Percentiles rank a stretch among this genome's conserved stretches.
Conservation (phyloP, 2,113 vertebrate genomes). For the Tonatia bakeri region DNA sequence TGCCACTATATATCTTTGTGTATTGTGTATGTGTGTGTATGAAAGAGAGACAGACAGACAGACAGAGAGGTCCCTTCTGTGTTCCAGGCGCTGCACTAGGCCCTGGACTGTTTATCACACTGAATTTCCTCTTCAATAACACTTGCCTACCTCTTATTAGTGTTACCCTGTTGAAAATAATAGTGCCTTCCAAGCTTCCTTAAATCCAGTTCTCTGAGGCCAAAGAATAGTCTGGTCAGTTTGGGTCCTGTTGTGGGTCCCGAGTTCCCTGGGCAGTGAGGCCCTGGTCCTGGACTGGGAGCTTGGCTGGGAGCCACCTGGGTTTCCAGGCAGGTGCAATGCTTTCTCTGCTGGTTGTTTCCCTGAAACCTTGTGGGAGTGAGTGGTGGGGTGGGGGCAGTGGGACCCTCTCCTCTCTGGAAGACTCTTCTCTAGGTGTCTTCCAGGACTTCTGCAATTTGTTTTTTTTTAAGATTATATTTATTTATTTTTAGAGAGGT, state of each 20-base stretch:
- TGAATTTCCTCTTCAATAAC: background rate
- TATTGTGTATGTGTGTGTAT: background rate
- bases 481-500: no score
- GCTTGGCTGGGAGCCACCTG: background rate
- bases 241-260: background rate
- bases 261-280: background rate
- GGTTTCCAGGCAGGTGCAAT: background rate
- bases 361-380: background rate
- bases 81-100: background rate
- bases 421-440: background rate
- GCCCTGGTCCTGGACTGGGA: rapidly evolving
- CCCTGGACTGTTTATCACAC: background rate
- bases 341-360: background rate
- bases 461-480: no score
- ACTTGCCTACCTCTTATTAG: background rate
- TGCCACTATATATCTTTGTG: background rate
- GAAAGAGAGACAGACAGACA: background rate
- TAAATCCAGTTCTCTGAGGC: background rate
- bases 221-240: background rate
- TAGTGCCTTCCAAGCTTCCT: background rate
- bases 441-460: background rate
- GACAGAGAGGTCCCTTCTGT: background rate
- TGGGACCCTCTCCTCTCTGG: background rate
- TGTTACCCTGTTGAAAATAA: background rate
- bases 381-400: no score